Evolutionary conservation across 1,140 invertebrate genomes (phyloP).

Genomic region (Zaprionus ornatus): DNA sequence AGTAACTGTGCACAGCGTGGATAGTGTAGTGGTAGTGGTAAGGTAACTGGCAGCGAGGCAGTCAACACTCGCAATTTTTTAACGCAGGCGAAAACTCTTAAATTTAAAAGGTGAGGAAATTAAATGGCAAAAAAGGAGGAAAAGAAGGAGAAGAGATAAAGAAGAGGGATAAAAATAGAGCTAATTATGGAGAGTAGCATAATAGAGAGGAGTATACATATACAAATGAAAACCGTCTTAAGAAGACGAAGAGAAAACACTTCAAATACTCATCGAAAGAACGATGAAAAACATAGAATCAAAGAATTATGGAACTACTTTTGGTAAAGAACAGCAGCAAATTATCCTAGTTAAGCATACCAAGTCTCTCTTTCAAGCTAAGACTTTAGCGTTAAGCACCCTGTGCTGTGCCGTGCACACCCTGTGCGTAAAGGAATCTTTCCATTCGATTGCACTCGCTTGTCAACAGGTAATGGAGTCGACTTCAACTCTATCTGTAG

Average conservation of each 20-base stretch:
- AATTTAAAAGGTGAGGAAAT: neutral
- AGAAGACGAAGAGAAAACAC: neutral
- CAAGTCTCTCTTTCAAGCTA: too few relatives aligned
- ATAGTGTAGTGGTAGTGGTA: neutral
- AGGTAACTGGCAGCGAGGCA: neutral
- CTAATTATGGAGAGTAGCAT: neutral
- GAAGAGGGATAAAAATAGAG: neutral
- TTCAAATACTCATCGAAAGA: too few relatives aligned
- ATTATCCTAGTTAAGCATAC: too few relatives aligned
- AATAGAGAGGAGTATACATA: too few relatives aligned
- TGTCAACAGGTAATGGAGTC: neutral
- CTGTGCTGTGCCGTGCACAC: neutral
- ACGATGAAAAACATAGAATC: too few relatives aligned
- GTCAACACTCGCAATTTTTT: neutral
- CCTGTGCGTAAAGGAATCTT: neutral
- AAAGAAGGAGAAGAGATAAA: neutral
- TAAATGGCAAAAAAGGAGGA: neutral
- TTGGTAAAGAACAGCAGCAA: too few relatives aligned
- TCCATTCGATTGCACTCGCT: neutral
- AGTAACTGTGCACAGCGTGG: neutral
- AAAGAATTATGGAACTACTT: too few relatives aligned
- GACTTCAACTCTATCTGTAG: neutral
- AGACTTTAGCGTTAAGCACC: neutral
- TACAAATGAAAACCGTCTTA: neutral
- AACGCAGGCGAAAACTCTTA: neutral